Evolutionary conservation across 2,797 vertebrate species (phyloP).

Genomic region (Serranus cabrilla): DNA sequence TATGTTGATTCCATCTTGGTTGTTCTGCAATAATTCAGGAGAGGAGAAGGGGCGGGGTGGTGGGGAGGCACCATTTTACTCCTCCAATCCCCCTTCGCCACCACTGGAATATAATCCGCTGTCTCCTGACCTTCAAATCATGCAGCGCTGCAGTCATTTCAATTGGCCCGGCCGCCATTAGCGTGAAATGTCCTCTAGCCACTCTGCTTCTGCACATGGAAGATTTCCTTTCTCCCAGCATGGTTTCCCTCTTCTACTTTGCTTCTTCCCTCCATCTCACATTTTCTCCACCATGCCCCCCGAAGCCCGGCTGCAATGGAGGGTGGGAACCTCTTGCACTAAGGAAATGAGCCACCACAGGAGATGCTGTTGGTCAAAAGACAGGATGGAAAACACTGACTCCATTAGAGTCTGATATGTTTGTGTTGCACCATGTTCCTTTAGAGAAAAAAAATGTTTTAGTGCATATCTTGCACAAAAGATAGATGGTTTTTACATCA

Average conservation of each 20-base stretch:
- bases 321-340: constrained; percentile 76
- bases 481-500: constrained; percentile 19
- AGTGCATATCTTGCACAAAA: constrained; percentile 18
- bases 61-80: constrained; percentile 79
- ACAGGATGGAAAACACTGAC: constrained; percentile 70
- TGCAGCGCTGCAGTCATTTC: constrained; percentile 87
- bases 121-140: constrained; percentile 90
- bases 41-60: constrained; percentile 61
- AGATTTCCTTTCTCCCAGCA: constrained; percentile 87
- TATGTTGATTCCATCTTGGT: constrained; percentile 84
- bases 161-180: constrained; percentile 88
- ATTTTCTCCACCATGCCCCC: constrained; percentile 72
- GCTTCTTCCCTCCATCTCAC: constrained; percentile 76
- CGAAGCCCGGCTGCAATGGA: constrained; percentile 71
- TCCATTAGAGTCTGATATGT: constrained; percentile 67
- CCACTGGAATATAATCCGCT: constrained; percentile 88
- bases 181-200: constrained; percentile 89
- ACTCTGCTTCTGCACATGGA: constrained; percentile 81
- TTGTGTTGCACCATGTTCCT: constrained; percentile 60
- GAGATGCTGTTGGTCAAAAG: constrained; percentile 81
- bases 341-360: constrained; percentile 82
- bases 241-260: constrained; percentile 83
- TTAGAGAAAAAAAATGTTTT: constrained; percentile 27
- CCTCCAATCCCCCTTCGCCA: constrained; percentile 82
- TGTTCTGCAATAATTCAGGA: constrained; percentile 83